A percentile compares a stretch with the other conserved stretches of the same genome.
These are phyloP conservation scores for Cosmopolites sordidus DNA, from an alignment of 2,888 invertebrate genomes.

Conservation along the genomic window DNA sequence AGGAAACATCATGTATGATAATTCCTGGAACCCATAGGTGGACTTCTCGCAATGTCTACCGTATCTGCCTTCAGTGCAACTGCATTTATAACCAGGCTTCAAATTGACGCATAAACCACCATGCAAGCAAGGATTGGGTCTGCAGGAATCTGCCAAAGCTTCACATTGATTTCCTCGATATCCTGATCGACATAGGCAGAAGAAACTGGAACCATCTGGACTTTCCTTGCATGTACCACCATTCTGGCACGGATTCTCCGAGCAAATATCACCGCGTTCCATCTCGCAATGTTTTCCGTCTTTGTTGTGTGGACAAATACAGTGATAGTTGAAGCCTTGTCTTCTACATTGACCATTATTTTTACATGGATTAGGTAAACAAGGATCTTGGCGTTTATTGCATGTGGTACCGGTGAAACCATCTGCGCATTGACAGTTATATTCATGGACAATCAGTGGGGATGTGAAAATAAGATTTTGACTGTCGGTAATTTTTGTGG, in stretches of 20 bases:
- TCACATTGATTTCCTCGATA: slow-evolving; percentile 90
- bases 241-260: slow-evolving; percentile 81
- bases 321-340: slow-evolving; percentile 79
- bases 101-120: slow-evolving; percentile 84
- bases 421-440: slow-evolving; percentile 74
- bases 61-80: slow-evolving; percentile 83
- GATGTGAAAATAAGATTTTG: slow-evolving; percentile 78
- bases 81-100: slow-evolving; percentile 82
- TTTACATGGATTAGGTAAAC: slow-evolving; percentile 83
- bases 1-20: slow-evolving; percentile 87
- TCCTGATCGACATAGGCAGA: slow-evolving; percentile 87
- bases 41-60: slow-evolving; percentile 89
- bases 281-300: slow-evolving; percentile 82
- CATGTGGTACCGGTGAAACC: slow-evolving; percentile 80
- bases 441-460: slow-evolving; percentile 73
- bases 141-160: slow-evolving; percentile 80
- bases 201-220: slow-evolving; percentile 82
- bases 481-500: slow-evolving; percentile 74
- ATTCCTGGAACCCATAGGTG: slow-evolving; percentile 82
- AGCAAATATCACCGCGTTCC: slow-evolving; percentile 80
- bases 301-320: slow-evolving; percentile 71
- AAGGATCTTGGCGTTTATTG: slow-evolving; percentile 85
- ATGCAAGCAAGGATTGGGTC: slow-evolving; percentile 88
- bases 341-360: slow-evolving; percentile 80
- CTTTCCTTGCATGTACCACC: slow-evolving; percentile 89